Evolutionary conservation across 2,888 invertebrate species (phyloP).

Genomic region (Drosophila melanocephala): DNA sequence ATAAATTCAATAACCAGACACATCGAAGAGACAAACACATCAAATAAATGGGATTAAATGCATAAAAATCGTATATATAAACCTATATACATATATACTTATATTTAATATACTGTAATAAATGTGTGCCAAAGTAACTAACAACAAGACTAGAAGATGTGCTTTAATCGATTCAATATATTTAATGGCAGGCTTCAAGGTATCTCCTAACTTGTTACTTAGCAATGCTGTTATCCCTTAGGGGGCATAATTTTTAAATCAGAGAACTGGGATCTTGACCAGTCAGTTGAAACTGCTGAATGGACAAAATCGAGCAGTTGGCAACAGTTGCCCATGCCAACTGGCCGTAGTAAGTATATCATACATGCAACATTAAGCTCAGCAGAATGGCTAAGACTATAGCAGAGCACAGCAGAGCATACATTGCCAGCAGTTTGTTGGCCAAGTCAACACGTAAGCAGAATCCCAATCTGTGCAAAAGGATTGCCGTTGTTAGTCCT

Average conservation of each 20-base stretch:
- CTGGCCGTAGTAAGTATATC: slow-evolving; percentile 46
- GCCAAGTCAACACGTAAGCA: slow-evolving; percentile 61
- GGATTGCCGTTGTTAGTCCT: slow-evolving; percentile 40
- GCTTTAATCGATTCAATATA: not conserved
- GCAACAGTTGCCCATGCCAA: slow-evolving; percentile 45
- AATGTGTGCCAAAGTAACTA: not conserved
- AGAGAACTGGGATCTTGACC: slow-evolving; percentile 16
- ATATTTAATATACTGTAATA: not conserved
- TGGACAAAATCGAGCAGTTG: slow-evolving; percentile 31
- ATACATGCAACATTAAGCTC: slow-evolving; percentile 62
- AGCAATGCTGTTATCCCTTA: slow-evolving; percentile 6
- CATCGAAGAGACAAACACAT: not conserved
- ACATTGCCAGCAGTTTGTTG: slow-evolving; percentile 35
- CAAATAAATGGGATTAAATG: not conserved
- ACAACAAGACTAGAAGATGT: not conserved
- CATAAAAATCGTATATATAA: not conserved
- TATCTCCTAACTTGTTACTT: not conserved
- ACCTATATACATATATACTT: not conserved
- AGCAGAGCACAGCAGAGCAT: not conserved
- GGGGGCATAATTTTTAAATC: slow-evolving; percentile 27
- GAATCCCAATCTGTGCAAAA: slow-evolving; percentile 57
- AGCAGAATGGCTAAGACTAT: slow-evolving; percentile 20
- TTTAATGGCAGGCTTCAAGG: not conserved
- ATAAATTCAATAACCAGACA: not conserved
- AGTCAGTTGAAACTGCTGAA: slow-evolving; percentile 31